These are phyloP conservation scores for Prochilodus magdalenae DNA, from an alignment of 2,113 vertebrate species.

Conservation along the genomic window DNA sequence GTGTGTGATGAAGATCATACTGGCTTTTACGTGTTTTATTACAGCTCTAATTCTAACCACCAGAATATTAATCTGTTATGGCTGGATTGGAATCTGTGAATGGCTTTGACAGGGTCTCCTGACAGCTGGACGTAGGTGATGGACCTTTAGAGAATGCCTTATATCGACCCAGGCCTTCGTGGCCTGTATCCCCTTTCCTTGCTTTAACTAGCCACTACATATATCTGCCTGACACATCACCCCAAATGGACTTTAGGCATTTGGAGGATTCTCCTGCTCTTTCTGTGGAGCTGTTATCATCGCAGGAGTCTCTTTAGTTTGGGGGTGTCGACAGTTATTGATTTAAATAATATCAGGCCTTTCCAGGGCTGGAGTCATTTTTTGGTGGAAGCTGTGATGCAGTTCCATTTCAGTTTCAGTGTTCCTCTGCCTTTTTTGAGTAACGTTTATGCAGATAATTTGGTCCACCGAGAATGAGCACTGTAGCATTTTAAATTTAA, in stretches of 20 bases:
- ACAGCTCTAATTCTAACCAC: too few species aligned
- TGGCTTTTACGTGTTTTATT: too few species aligned
- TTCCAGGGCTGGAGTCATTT: not conserved
- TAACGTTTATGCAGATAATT: not conserved
- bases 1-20: too few species aligned
- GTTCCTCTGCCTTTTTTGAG: not conserved
- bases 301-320: not conserved
- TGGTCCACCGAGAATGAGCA: not conserved
- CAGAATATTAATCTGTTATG: not conserved
- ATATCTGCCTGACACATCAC: not conserved
- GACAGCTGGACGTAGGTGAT: conserved; percentile 28
- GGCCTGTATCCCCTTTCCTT: not conserved
- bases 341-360: not conserved
- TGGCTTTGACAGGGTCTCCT: conserved; percentile 16
- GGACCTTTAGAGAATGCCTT: conserved; percentile 21
- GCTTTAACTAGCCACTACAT: not conserved
- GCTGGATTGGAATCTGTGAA: conserved; percentile 25
- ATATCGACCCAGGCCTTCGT: conserved; percentile 9
- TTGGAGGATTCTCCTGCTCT: not conserved
- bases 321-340: not conserved
- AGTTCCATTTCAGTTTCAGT: not conserved
- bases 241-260: not conserved
- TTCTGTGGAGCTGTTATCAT: not conserved
- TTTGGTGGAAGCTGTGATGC: not conserved
- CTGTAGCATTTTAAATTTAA: conserved; percentile 28